Percentiles rank a stretch among this genome's conserved stretches.
phyloP scores from a whole-genome alignment of 2,113 vertebrate genomes.

The Herpailurus yagouaroundi region DNA sequence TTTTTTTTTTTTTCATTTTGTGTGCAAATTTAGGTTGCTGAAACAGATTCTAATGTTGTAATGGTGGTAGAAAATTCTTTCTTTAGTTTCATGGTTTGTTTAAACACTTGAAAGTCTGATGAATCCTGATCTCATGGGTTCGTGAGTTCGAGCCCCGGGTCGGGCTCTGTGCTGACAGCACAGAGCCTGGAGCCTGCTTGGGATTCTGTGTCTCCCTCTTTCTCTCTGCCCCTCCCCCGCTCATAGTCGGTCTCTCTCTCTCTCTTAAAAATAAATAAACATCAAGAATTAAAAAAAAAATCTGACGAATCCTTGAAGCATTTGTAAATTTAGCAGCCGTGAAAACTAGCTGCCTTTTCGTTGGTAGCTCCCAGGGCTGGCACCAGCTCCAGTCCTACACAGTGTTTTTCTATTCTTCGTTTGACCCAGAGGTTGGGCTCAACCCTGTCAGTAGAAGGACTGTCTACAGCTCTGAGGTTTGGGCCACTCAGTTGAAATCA shows the following conservation, averaged over 20 bases:
- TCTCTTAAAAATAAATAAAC: too few species aligned
- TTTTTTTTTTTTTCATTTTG: constrained; percentile 36
- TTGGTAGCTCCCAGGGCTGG: background rate
- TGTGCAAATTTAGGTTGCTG: constrained; percentile 65
- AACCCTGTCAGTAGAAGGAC: background rate
- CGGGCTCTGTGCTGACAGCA: too few species aligned
- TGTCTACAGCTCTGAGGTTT: background rate
- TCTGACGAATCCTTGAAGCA: background rate
- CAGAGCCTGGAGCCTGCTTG: too few species aligned
- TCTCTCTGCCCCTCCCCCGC: too few species aligned
- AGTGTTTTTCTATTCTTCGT: background rate
- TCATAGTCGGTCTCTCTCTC: too few species aligned
- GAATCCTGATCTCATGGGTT: background rate
- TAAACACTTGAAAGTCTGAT: constrained; percentile 18
- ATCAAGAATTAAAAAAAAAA: background rate
- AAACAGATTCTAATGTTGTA: constrained; percentile 66
- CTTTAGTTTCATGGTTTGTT: constrained; percentile 40
- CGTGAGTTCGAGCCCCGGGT: too few species aligned
- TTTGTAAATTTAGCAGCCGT: constrained; percentile 5
- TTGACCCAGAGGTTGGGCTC: background rate
- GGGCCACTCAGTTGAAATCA: background rate
- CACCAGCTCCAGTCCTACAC: rapidly evolving
- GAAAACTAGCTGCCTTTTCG: background rate
- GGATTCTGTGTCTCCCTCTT: too few species aligned
- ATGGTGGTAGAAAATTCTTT: constrained; percentile 40